Evolutionary conservation across 2,113 vertebrate genomes (phyloP).

Genomic region (Cyrtonyx montezumae): DNA sequence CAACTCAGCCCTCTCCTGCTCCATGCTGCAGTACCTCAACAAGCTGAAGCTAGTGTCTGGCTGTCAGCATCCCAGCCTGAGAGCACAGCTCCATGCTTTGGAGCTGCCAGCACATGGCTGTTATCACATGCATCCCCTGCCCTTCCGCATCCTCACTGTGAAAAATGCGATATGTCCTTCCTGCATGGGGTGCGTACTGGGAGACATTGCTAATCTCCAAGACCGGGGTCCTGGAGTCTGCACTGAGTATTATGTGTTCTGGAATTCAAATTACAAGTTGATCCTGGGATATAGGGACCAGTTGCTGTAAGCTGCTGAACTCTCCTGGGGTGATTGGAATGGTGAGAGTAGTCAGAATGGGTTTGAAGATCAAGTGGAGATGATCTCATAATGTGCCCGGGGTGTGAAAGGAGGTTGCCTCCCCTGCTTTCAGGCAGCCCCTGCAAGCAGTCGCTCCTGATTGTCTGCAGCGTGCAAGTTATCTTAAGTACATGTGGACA

Average conservation of each 20-base stretch:
- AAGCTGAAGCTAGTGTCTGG: neutral
- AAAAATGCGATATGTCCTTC: neutral
- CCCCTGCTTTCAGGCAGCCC: neutral
- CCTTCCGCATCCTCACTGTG: neutral
- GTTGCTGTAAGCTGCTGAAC: neutral
- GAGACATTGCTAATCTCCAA: neutral
- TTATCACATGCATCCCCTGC: rapidly evolving
- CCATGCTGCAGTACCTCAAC: neutral
- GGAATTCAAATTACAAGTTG: neutral
- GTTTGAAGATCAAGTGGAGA: neutral
- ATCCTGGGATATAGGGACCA: neutral
- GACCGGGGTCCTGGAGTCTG: rapidly evolving
- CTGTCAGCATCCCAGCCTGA: rapidly evolving
- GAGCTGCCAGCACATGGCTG: neutral
- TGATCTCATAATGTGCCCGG: neutral
- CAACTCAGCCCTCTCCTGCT: neutral
- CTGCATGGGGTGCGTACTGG: rapidly evolving
- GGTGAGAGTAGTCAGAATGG: neutral
- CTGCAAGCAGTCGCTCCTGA: neutral
- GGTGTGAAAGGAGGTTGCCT: neutral
- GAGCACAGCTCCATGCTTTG: neutral
- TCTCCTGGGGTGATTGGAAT: neutral
- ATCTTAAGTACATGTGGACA: neutral
- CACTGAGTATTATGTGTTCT: neutral
- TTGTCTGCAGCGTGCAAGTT: neutral